Percentiles rank a stretch among this genome's conserved stretches.
Evolutionary conservation across 1,140 invertebrate species (phyloP).

Genomic region (Cheumatopsyche charites): DNA sequence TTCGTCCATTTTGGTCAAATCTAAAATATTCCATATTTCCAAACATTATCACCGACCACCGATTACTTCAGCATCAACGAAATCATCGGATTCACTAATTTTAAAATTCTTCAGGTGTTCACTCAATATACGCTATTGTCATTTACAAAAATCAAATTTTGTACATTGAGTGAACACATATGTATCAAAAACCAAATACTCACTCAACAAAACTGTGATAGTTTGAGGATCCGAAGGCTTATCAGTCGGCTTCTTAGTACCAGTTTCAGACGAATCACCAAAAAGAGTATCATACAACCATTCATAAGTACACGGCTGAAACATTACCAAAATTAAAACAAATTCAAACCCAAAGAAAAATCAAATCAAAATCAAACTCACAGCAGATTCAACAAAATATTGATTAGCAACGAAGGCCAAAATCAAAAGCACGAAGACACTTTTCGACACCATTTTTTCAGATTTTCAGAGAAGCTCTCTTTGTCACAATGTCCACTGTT

Average conservation of each 20-base stretch:
- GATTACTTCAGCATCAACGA: neutral
- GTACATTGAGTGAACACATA: neutral
- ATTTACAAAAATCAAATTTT: too few species aligned
- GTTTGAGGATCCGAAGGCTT: constrained; percentile 19
- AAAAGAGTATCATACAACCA: constrained; percentile 26
- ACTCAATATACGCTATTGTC: too few species aligned
- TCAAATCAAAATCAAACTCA: neutral
- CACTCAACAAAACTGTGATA: constrained; percentile 29
- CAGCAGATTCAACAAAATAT: neutral
- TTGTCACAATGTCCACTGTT: neutral
- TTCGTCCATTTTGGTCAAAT: constrained; percentile 14
- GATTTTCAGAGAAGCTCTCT: neutral
- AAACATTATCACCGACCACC: neutral
- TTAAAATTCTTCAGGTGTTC: too few species aligned
- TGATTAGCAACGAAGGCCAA: neutral
- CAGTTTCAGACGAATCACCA: neutral
- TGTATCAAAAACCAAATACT: neutral
- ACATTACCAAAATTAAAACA: neutral
- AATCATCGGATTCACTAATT: too few species aligned
- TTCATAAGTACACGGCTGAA: constrained; percentile 26
- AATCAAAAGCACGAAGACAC: neutral
- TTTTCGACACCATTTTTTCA: constrained; percentile 6
- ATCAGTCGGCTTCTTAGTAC: constrained; percentile 4
- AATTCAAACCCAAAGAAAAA: neutral
- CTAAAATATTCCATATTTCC: constrained; percentile 6